Base-by-base conservation (phyloP, 2,797 vertebrate genomes). In the Dallia pectoralis region DNA sequence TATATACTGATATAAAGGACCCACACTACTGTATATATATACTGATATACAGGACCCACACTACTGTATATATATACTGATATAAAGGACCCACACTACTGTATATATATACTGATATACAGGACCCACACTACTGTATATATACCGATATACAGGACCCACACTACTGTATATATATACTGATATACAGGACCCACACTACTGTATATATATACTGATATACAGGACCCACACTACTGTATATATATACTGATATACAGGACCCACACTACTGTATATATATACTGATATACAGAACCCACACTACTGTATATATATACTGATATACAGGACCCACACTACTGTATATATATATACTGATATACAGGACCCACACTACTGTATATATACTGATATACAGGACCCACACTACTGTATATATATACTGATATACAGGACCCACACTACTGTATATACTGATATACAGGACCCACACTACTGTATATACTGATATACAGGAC, bases 21-120 rank as follows among this genome's bases (percentile, higher is more conserved):
- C 3, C 30, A 49, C 8, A 32, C 36, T 74, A 19, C 32, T 79
- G 77, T n/a, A n/a, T 73, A n/a, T n/a, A n/a, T n/a, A n/a, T n/a
- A 76, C 70, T 44, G 27, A 71, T 78, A 74, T 47, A 66, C 72
- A 51, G 72, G 74, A 79, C 73, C 32, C 25, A 67, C 12, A 44
- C 40, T 1, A 79, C 53, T n/a, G n/a, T n/a, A n/a, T n/a, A n/a
- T n/a, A n/a, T n/a, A n/a, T n/a, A 44, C 40, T 44, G 8, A 11
- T 9, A 40, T 40, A 9, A 5, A 40, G 65, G 18, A 49, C 6
- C 3, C 30, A 49, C 8, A 32, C 36, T 74, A 19, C 32, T 79
- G 77, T n/a, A n/a, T 73, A n/a, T n/a, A n/a, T n/a, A n/a, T n/a
- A 76, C 70, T 44, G 27, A 71, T 78, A 74, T 47, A 66, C 72